Evolutionary conservation across 2,113 vertebrate genomes (phyloP).

Genomic region (Numenius arquata): DNA sequence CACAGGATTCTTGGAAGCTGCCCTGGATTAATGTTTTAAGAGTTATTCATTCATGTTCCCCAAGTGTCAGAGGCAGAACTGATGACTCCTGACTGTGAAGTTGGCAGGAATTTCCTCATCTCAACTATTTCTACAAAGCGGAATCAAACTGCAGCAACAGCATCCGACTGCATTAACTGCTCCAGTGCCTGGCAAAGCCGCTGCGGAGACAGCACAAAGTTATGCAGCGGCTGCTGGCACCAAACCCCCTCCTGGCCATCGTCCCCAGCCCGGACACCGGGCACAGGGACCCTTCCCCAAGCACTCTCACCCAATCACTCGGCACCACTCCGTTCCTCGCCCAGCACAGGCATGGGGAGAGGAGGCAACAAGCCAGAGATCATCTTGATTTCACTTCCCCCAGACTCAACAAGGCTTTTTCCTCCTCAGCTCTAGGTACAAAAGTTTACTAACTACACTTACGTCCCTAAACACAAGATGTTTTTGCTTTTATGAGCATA

Average conservation of each 20-base stretch:
- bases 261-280: background rate
- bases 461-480: background rate
- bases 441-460: background rate
- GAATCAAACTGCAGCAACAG: background rate
- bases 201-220: background rate
- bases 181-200: background rate
- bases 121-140: background rate
- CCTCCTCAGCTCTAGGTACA: background rate
- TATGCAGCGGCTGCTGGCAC: background rate
- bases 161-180: background rate
- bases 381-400: background rate
- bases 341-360: background rate
- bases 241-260: background rate
- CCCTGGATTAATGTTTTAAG: background rate
- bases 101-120: background rate
- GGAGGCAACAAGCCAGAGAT: background rate
- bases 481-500: background rate
- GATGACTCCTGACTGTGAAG: background rate
- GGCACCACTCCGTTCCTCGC: background rate
- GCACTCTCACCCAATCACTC: background rate
- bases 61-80: background rate
- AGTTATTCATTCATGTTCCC: slow-evolving; percentile 14
- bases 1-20: slow-evolving; percentile 18
- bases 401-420: background rate
- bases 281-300: background rate